Evolutionary conservation across 1,140 invertebrate species (phyloP).

Genomic region (Ceratosolen fusciceps): DNA sequence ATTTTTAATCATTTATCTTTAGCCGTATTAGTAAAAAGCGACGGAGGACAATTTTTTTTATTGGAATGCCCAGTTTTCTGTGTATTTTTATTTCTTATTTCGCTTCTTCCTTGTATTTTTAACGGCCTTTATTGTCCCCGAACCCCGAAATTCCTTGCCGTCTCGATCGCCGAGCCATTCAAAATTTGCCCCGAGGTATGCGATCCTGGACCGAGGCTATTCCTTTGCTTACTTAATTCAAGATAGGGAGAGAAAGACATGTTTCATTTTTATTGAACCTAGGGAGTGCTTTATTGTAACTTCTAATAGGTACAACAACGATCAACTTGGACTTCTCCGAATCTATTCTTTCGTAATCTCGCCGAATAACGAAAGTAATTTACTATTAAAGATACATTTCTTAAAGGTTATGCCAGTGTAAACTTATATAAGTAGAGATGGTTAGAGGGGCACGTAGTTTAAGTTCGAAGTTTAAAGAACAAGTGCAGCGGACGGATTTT

Average conservation of each 20-base stretch:
- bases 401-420: background rate
- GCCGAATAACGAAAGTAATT: background rate
- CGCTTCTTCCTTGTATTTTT: constrained; percentile 46
- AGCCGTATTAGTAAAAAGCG: too few relatives aligned
- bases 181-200: constrained; percentile 49
- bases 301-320: constrained; percentile 26
- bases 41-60: background rate
- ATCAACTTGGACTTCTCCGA: constrained; percentile 22
- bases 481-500: background rate
- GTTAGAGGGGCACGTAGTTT: background rate
- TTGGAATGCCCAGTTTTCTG: background rate
- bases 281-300: constrained; percentile 46
- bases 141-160: constrained; percentile 37
- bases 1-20: constrained; percentile 51
- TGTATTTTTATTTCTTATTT: constrained; percentile 12
- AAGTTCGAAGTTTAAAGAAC: background rate
- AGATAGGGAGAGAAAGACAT: constrained; percentile 45
- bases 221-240: constrained; percentile 54
- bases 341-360: background rate
- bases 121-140: constrained; percentile 21
- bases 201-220: constrained; percentile 45
- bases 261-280: constrained; percentile 54
- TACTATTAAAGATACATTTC: background rate
- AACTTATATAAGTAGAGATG: background rate
- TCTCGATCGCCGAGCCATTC: constrained; percentile 36